phyloP scores from a whole-genome alignment of 2,888 invertebrate species.

The Ophion ellenae region DNA sequence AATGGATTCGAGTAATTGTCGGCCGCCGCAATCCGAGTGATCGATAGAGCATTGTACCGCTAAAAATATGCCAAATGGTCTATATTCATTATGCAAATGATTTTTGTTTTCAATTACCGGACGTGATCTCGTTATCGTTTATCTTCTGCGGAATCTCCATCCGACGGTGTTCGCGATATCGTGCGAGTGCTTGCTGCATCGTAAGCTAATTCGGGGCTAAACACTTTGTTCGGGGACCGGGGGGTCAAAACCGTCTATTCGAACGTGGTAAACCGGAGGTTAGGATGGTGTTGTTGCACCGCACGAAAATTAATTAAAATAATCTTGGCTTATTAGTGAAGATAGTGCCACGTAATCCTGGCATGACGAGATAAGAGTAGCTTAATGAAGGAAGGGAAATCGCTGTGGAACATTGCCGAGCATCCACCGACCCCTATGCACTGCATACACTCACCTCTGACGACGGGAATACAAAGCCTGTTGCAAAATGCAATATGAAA shows the following conservation, averaged over 20 bases:
- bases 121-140: constrained; percentile 14
- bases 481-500: constrained; percentile 4
- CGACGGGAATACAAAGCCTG: not conserved
- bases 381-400: constrained; percentile 44
- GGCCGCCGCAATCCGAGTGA: not conserved
- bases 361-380: constrained; percentile 58
- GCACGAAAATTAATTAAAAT: constrained; percentile 57
- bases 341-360: constrained; percentile 46
- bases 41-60: not conserved
- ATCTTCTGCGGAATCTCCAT: constrained; percentile 21
- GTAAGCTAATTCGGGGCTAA: constrained; percentile 34
- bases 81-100: not conserved
- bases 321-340: constrained; percentile 63
- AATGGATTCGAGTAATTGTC: constrained; percentile 7
- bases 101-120: constrained; percentile 8
- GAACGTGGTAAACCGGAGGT: constrained; percentile 9
- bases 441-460: not conserved
- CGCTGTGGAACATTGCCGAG: not conserved
- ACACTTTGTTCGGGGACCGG: constrained; percentile 32
- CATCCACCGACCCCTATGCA: constrained; percentile 11
- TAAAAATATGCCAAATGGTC: not conserved
- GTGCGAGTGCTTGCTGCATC: constrained; percentile 17
- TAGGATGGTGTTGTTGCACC: constrained; percentile 28
- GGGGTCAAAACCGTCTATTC: constrained; percentile 15
- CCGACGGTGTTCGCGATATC: constrained; percentile 11